These are phyloP conservation scores for Apeltes quadracus DNA, from an alignment of 2,113 vertebrate genomes.

Conservation along the genomic window DNA sequence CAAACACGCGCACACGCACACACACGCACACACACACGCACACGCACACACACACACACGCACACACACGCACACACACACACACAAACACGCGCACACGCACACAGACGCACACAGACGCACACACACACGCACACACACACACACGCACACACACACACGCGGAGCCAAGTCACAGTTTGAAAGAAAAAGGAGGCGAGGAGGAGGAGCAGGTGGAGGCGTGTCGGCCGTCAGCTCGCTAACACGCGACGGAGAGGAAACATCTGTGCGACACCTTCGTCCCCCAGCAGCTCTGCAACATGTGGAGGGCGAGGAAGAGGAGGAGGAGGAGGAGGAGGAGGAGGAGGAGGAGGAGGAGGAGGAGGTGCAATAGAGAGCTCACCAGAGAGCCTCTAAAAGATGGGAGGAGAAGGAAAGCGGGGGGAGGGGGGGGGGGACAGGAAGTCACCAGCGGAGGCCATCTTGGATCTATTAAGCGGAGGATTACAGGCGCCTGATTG, in stretches of 20 bases:
- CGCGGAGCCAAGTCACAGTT: no score
- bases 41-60: constrained; percentile 13
- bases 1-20: no score
- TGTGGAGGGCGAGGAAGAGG: not conserved
- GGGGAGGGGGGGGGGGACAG: not conserved
- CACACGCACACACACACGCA: no score
- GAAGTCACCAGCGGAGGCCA: not conserved
- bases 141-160: not conserved
- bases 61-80: no score
- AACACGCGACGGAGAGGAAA: constrained; percentile 31
- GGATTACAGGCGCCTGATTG: not conserved
- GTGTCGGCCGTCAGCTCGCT: constrained; percentile 23
- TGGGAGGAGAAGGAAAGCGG: not conserved
- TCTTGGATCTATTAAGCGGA: no score
- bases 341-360: not conserved
- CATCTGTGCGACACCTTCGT: constrained; percentile 38
- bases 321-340: not conserved
- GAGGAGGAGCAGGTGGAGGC: constrained; percentile 2
- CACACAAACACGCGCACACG: no score
- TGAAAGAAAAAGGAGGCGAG: not conserved
- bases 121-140: constrained; percentile 17
- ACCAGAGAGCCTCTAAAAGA: not conserved
- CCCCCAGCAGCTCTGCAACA: constrained; percentile 17
- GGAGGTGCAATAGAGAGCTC: constrained; percentile 14
- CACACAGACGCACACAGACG: no score